phyloP scores from a whole-genome alignment of 1,140 invertebrate genomes.

The Anastrepha obliqua region DNA sequence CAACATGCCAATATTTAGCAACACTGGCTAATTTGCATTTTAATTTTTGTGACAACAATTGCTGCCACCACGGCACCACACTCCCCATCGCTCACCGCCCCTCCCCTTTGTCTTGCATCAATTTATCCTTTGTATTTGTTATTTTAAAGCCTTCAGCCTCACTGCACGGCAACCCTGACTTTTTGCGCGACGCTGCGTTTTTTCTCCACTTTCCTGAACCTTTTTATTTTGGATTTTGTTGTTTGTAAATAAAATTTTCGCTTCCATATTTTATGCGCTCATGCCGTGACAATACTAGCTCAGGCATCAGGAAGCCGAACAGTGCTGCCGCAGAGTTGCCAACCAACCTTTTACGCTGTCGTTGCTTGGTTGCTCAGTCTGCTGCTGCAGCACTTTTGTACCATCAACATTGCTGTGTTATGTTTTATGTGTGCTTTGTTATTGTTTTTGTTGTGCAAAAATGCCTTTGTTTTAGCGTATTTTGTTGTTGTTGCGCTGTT shows the following conservation, averaged over 20 bases:
- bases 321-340: neutral
- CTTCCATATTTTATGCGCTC: conserved; percentile 42
- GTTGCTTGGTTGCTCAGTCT: conserved; percentile 26
- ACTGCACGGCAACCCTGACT: conserved; percentile 34
- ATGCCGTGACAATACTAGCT: neutral
- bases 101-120: neutral
- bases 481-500: conserved; percentile 8
- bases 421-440: conserved; percentile 22
- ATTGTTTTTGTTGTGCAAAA: conserved; percentile 32
- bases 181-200: conserved; percentile 27
- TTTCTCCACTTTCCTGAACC: neutral
- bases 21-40: conserved; percentile 54
- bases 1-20: conserved; percentile 52
- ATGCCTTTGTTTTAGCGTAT: conserved; percentile 10
- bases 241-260: conserved; percentile 45
- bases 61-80: conserved; percentile 16
- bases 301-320: neutral
- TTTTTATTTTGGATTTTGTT: conserved; percentile 16
- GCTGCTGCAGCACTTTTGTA: conserved; percentile 28
- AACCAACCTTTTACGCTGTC: neutral
- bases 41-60: conserved; percentile 51
- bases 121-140: neutral
- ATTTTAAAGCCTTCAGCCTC: neutral
- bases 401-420: neutral
- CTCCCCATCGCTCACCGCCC: neutral